These are phyloP conservation scores for Pristionchus arcanus DNA, from an alignment of 2,888 invertebrate species.

Conservation along the genomic window DNA sequence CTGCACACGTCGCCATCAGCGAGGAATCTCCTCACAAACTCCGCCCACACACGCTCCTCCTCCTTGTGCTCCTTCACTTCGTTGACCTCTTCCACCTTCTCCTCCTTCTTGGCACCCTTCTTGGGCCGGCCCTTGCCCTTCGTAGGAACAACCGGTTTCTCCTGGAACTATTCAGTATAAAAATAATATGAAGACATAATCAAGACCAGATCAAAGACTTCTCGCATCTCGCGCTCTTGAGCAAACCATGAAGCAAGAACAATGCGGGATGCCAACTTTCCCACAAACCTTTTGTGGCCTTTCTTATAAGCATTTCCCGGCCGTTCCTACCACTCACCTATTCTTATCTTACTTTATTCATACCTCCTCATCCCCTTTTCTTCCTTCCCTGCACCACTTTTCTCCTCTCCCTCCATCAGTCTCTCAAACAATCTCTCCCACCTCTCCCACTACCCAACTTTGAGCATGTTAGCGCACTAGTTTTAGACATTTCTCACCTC, in stretches of 20 bases:
- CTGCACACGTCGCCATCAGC: background rate
- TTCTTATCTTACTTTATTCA: no score
- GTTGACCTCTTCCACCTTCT: background rate
- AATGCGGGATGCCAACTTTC: no score
- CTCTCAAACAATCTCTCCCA: background rate
- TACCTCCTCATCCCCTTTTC: background rate
- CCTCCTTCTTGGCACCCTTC: constrained; percentile 15
- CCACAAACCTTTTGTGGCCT: background rate
- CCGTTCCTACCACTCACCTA: background rate
- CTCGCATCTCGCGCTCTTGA: background rate
- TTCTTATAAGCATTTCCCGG: background rate
- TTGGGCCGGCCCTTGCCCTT: background rate
- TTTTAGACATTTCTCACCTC: no score
- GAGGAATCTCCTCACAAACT: background rate
- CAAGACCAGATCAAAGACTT: background rate
- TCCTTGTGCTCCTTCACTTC: background rate
- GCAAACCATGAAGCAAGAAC: no score
- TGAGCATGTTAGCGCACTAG: no score
- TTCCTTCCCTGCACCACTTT: no score
- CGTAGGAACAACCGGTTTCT: background rate
- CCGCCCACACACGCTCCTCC: background rate
- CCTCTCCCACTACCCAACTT: background rate
- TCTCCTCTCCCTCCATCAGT: background rate
- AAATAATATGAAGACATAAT: background rate
- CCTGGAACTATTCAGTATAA: background rate